phyloP scores from a whole-genome alignment of 2,888 invertebrate genomes.

The Cylindroiulus punctatus region DNA sequence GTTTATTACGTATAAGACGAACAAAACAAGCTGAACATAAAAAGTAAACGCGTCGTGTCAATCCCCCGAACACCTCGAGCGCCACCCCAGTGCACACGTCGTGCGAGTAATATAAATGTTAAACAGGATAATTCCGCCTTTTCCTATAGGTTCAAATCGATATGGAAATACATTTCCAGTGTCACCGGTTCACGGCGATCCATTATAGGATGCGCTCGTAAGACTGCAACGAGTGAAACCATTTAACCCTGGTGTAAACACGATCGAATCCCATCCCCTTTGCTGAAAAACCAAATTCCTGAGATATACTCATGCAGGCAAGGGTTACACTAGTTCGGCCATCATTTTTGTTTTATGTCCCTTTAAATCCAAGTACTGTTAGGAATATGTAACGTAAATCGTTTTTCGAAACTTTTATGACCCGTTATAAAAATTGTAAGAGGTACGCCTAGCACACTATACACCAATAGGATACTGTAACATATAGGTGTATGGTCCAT shows the following conservation, averaged over 20 bases:
- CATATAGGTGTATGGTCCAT: no score
- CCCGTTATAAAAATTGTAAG: neutral
- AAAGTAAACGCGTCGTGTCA: conserved; percentile 18
- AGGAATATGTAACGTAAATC: conserved; percentile 40
- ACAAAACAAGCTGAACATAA: conserved; percentile 20
- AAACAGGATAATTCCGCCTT: conserved; percentile 12
- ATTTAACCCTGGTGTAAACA: conserved; percentile 9
- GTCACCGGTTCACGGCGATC: neutral
- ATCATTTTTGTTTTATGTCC: conserved; percentile 35
- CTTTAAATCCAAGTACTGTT: conserved; percentile 42
- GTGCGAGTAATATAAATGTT: conserved; percentile 28
- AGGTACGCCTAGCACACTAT: neutral
- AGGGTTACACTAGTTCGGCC: neutral
- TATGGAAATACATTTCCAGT: conserved; percentile 22
- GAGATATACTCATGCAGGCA: neutral
- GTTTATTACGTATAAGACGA: conserved; percentile 41
- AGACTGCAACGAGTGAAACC: neutral
- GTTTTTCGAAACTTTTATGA: conserved; percentile 1
- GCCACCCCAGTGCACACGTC: neutral
- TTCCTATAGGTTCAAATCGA: conserved; percentile 10
- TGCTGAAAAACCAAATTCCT: neutral
- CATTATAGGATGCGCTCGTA: neutral
- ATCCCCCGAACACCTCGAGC: conserved; percentile 14
- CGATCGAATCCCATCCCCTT: neutral
- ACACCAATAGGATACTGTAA: no score